phyloP scores from a whole-genome alignment of 2,113 vertebrate genomes.

The Chrysochloris asiatica region DNA sequence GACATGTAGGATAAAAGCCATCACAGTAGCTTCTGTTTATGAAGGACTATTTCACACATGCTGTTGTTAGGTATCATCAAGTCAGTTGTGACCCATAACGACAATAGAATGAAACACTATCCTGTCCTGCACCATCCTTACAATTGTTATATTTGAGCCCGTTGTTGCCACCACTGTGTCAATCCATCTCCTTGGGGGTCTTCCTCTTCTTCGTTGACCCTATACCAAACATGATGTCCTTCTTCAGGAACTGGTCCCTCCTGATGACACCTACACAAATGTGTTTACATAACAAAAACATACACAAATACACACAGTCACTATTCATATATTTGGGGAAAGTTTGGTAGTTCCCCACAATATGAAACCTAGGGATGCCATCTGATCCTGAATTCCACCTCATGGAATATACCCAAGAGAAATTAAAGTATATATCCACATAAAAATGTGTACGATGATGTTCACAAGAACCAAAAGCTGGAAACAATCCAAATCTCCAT shows the following conservation, averaged over 20 bases:
- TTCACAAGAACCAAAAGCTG: background rate
- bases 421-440: accelerated
- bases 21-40: background rate
- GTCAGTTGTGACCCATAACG: too few relatives aligned
- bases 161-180: too few relatives aligned
- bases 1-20: background rate
- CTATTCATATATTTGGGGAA: background rate
- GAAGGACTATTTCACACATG: too few relatives aligned
- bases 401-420: background rate
- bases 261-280: too few relatives aligned
- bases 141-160: too few relatives aligned
- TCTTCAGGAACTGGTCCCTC: too few relatives aligned
- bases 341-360: background rate
- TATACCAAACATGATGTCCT: too few relatives aligned
- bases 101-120: background rate
- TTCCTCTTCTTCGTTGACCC: too few relatives aligned
- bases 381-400: background rate
- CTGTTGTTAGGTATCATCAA: too few relatives aligned
- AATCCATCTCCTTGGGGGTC: too few relatives aligned
- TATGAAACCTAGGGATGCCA: background rate
- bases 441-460: background rate
- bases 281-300: too few relatives aligned
- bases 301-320: background rate
- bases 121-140: too few relatives aligned
- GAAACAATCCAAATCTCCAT: background rate